These are phyloP conservation scores for Scaptomyza caliginosa DNA, from an alignment of 2,888 invertebrate genomes.

Conservation along the genomic window DNA sequence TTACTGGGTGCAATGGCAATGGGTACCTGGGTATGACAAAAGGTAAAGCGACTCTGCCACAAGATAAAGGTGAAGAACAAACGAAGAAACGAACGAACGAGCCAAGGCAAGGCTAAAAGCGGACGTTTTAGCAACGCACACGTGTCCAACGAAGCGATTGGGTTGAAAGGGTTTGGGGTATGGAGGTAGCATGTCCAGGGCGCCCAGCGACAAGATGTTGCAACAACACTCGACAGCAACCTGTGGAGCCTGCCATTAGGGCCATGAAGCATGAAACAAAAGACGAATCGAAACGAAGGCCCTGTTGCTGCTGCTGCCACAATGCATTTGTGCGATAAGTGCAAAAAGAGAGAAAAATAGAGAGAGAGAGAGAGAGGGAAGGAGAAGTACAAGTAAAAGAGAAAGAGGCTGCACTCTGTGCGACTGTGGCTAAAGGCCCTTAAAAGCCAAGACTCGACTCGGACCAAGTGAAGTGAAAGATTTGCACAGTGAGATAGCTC, in stretches of 20 bases:
- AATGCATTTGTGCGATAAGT: slow-evolving; percentile 73
- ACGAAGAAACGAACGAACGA: not conserved
- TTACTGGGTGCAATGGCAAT: not conserved
- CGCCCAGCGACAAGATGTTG: slow-evolving; percentile 74
- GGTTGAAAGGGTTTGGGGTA: not conserved
- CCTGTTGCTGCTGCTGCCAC: slow-evolving; percentile 52
- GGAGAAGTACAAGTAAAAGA: not conserved
- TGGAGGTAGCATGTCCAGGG: slow-evolving; percentile 49
- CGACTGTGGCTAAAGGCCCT: slow-evolving; percentile 56
- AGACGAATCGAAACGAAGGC: slow-evolving; percentile 37
- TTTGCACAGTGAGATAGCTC: slow-evolving; percentile 75
- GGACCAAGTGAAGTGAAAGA: slow-evolving; percentile 59
- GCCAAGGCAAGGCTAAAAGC: slow-evolving; percentile 30
- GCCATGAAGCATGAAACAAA: slow-evolving; percentile 76
- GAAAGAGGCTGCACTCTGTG: slow-evolving; percentile 1
- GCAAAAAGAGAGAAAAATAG: slow-evolving; percentile 27
- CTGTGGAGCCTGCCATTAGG: slow-evolving; percentile 73
- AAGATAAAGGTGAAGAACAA: slow-evolving; percentile 26
- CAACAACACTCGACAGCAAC: slow-evolving; percentile 75
- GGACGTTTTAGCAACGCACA: slow-evolving; percentile 79
- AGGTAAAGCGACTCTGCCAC: slow-evolving; percentile 10
- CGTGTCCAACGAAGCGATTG: slow-evolving; percentile 51
- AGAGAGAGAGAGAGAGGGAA: not conserved
- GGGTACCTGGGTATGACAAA: slow-evolving; percentile 1
- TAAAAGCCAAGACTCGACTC: slow-evolving; percentile 53